Evolutionary conservation across 1,140 invertebrate species (phyloP).

Genomic region (Fopius arisanus): DNA sequence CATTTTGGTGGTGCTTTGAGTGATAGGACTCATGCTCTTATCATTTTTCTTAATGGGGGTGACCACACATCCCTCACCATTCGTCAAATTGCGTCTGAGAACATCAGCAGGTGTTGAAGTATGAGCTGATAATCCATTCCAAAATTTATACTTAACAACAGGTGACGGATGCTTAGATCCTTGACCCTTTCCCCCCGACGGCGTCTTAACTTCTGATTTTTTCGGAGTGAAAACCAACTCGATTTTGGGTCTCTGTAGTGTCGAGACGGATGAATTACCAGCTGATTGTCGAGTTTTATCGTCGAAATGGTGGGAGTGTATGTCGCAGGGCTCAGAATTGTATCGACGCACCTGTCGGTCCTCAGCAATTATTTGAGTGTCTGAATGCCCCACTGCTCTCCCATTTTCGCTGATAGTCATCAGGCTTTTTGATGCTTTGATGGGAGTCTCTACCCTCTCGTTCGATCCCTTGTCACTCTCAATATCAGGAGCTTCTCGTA

Average conservation of each 20-base stretch:
- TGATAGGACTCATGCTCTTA: constrained; percentile 86
- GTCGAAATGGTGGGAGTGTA: constrained; percentile 38
- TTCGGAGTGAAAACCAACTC: constrained; percentile 33
- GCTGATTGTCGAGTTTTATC: neutral
- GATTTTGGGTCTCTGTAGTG: constrained; percentile 27
- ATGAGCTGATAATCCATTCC: constrained; percentile 50
- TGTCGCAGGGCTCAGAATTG: constrained; percentile 46
- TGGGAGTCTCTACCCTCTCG: constrained; percentile 21
- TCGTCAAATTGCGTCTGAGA: constrained; percentile 52
- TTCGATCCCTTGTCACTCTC: constrained; percentile 17
- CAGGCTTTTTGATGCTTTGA: neutral
- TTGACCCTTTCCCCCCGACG: neutral
- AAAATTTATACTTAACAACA: constrained; percentile 44
- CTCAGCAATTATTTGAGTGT: neutral
- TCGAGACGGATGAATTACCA: constrained; percentile 41
- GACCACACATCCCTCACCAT: constrained; percentile 61
- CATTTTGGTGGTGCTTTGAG: constrained; percentile 83
- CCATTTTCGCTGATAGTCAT: neutral
- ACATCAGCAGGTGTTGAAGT: constrained; percentile 61
- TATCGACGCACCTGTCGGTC: constrained; percentile 39
- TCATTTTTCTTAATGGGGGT: constrained; percentile 69
- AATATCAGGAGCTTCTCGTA: neutral
- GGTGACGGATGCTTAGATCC: constrained; percentile 35
- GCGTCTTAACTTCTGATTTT: neutral
- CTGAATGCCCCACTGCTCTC: neutral